Conservation (phyloP, 2,113 vertebrate species). For the Rattus rattus region DNA sequence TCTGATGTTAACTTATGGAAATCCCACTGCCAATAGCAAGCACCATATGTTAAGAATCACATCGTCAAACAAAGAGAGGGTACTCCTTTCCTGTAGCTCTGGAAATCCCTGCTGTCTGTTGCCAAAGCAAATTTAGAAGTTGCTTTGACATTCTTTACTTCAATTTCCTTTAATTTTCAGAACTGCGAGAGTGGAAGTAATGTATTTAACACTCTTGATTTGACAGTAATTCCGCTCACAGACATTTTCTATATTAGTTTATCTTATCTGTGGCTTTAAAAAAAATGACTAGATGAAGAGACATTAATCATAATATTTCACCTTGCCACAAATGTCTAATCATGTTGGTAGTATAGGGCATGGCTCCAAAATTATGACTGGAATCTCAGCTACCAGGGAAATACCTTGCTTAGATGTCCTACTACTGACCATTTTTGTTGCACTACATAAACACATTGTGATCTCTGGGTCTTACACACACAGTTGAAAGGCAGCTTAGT, state of each 20-base stretch:
- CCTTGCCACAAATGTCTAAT: background rate
- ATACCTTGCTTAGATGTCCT: background rate
- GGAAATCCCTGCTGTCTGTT: conserved; percentile 71
- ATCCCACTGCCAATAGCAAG: conserved; percentile 77
- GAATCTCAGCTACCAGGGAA: background rate
- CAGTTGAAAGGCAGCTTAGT: background rate
- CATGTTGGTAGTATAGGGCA: background rate
- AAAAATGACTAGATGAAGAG: background rate
- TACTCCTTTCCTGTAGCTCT: conserved; percentile 70
- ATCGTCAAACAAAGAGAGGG: conserved; percentile 73
- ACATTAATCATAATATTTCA: conserved; percentile 22
- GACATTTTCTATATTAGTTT: conserved; percentile 31
- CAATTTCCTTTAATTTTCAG: conserved; percentile 59
- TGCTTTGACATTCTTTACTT: conserved; percentile 61
- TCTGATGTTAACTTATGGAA: conserved; percentile 76
- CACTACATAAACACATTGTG: background rate
- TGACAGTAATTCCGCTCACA: conserved; percentile 39
- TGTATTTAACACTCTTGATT: conserved; percentile 46
- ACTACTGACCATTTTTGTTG: background rate
- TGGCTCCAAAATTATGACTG: background rate
- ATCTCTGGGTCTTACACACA: background rate
- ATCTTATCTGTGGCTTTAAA: background rate
- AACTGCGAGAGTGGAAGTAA: background rate
- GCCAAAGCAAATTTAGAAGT: conserved; percentile 79
- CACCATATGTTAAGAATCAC: conserved; percentile 77